phyloP scores from a whole-genome alignment of 1,140 invertebrate species.

The Heliconius eleuchia region DNA sequence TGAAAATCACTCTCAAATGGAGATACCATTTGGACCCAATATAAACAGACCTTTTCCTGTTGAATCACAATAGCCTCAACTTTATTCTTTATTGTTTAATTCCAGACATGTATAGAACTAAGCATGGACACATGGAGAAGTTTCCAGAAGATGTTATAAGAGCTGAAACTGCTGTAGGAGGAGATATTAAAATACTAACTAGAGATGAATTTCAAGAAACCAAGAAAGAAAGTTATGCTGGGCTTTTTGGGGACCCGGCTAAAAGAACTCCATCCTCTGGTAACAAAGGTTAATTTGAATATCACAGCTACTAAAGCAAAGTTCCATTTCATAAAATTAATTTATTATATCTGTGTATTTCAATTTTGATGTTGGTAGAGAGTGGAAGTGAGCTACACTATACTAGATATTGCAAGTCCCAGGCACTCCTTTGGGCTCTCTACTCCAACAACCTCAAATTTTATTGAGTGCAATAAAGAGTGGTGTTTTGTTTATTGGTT shows the following conservation, averaged over 20 bases:
- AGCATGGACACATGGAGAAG: conserved; percentile 86
- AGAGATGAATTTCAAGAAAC: conserved; percentile 84
- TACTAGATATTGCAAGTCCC: no score
- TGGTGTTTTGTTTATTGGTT: no score
- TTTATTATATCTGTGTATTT: no score
- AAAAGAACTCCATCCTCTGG: conserved; percentile 62
- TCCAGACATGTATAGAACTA: conserved; percentile 79
- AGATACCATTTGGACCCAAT: no score
- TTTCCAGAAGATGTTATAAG: conserved; percentile 87
- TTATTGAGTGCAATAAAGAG: no score
- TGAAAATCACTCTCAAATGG: no score
- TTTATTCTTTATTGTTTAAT: conserved; percentile 19
- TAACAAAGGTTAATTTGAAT: conserved; percentile 45
- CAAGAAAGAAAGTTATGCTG: conserved; percentile 82
- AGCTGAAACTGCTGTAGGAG: conserved; percentile 86
- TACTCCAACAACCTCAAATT: no score
- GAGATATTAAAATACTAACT: conserved; percentile 85
- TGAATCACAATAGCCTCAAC: neutral
- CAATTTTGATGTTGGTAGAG: no score
- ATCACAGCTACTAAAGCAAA: neutral
- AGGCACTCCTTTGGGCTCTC: no score
- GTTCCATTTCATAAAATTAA: neutral
- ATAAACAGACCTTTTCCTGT: no score
- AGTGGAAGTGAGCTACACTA: no score
- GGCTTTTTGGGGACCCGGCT: conserved; percentile 78